A percentile compares a stretch with the other conserved stretches of the same genome.
Evolutionary conservation across 2,888 invertebrate genomes (phyloP).

Genomic region (Himalopsyche japonica): DNA sequence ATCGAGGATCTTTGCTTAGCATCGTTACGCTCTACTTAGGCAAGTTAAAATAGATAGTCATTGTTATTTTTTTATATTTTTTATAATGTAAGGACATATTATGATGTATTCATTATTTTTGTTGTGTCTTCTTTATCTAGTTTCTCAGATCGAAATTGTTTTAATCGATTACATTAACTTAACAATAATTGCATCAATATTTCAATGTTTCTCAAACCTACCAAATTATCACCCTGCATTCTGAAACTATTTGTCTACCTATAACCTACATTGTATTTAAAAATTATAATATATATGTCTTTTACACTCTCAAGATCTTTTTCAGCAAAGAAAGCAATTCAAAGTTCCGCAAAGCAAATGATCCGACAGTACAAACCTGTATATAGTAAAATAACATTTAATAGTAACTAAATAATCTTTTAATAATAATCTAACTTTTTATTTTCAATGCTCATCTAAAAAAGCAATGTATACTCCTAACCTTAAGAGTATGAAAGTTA

Average conservation of each 20-base stretch:
- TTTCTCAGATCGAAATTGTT: background rate
- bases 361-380: background rate
- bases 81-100: background rate
- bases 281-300: too few species aligned
- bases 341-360: too few species aligned
- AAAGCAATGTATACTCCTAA: background rate
- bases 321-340: background rate
- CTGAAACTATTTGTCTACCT: too few species aligned
- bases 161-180: background rate
- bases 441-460: background rate
- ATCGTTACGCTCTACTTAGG: background rate
- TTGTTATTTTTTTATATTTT: background rate
- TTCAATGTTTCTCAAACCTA: too few species aligned
- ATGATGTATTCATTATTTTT: background rate
- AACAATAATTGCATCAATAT: too few species aligned
- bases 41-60: background rate
- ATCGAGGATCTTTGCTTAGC: background rate
- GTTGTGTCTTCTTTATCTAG: too few species aligned
- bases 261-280: too few species aligned
- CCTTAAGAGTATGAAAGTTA: too few species aligned
- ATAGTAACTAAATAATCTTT: background rate
- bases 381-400: background rate
- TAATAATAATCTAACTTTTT: background rate
- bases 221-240: too few species aligned
- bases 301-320: too few species aligned